Conservation (phyloP, 2,797 vertebrate genomes). For the Florisuga fusca region DNA sequence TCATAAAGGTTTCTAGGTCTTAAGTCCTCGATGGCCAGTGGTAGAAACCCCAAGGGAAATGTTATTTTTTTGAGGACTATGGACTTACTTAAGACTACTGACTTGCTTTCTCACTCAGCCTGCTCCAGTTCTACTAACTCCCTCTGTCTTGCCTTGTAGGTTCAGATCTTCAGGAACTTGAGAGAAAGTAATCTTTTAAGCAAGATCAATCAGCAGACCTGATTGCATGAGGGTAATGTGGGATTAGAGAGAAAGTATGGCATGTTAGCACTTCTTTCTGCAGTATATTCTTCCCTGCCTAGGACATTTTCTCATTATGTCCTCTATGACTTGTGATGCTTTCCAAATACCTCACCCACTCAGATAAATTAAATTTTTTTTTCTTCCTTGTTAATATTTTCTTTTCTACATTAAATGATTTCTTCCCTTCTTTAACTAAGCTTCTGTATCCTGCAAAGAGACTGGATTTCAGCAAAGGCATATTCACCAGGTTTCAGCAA, state of each 20-base stretch:
- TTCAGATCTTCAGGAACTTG: not conserved
- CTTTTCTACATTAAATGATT: not conserved
- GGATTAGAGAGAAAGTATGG: not conserved
- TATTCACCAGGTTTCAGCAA: not conserved
- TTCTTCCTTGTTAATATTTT: not conserved
- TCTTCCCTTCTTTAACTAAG: not conserved
- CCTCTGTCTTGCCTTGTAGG: not conserved
- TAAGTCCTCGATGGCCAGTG: not conserved
- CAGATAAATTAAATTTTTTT: not conserved
- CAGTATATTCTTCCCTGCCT: not conserved
- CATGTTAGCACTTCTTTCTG: not conserved
- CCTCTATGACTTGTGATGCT: not conserved
- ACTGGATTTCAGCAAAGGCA: not conserved
- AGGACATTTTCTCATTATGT: not conserved
- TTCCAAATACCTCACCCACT: not conserved
- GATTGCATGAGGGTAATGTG: not conserved
- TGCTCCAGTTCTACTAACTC: not conserved
- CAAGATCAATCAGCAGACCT: too few relatives aligned
- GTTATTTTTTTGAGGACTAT: not conserved
- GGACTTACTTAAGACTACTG: not conserved
- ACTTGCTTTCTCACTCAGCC: not conserved
- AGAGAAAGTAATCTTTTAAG: not conserved
- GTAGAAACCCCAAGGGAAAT: not conserved
- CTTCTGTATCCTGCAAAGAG: not conserved
- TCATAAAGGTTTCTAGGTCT: not conserved